Evolutionary conservation across 2,888 invertebrate genomes (phyloP).

Genomic region (Aphelenchoides bicaudatus): DNA sequence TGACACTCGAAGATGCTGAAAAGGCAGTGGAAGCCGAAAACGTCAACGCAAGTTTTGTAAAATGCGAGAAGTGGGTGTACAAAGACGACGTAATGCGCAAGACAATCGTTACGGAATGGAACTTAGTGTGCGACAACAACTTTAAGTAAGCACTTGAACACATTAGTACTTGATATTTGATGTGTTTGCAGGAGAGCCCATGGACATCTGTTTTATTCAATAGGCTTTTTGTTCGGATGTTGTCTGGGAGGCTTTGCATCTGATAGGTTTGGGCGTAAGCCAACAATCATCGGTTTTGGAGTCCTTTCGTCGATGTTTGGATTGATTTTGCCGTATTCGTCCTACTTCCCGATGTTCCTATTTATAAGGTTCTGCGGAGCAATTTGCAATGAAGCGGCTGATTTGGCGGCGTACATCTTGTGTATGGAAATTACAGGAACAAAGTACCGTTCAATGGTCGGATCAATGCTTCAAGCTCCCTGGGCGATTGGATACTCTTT

Average conservation of each 20-base stretch:
- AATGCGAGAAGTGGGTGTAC: conserved; percentile 51
- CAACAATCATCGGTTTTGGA: conserved; percentile 60
- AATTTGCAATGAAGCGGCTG: conserved; percentile 50
- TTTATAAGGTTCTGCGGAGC: conserved; percentile 50
- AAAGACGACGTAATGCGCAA: conserved; percentile 50
- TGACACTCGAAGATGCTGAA: conserved; percentile 48
- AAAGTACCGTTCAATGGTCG: conserved; percentile 59
- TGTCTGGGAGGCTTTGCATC: conserved; percentile 56
- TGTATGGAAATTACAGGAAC: conserved; percentile 61
- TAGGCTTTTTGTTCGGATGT: conserved; percentile 60
- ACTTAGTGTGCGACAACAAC: conserved; percentile 59
- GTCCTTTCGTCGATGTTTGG: conserved; percentile 60
- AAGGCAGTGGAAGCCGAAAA: conserved; percentile 27
- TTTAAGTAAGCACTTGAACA: conserved; percentile 37
- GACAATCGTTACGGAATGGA: conserved; percentile 60
- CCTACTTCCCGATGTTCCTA: conserved; percentile 54
- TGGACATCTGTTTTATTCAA: conserved; percentile 60
- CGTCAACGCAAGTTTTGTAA: conserved; percentile 38
- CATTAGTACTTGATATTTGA: background rate
- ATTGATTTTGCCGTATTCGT: conserved; percentile 57
- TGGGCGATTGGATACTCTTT: conserved; percentile 61
- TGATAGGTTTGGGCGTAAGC: conserved; percentile 60
- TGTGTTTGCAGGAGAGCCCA: conserved; percentile 42
- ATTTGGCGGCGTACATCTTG: conserved; percentile 59
- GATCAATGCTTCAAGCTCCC: conserved; percentile 58